Evolutionary conservation across 2,113 vertebrate genomes (phyloP).

Genomic region (Paramisgurnus dabryanus): DNA sequence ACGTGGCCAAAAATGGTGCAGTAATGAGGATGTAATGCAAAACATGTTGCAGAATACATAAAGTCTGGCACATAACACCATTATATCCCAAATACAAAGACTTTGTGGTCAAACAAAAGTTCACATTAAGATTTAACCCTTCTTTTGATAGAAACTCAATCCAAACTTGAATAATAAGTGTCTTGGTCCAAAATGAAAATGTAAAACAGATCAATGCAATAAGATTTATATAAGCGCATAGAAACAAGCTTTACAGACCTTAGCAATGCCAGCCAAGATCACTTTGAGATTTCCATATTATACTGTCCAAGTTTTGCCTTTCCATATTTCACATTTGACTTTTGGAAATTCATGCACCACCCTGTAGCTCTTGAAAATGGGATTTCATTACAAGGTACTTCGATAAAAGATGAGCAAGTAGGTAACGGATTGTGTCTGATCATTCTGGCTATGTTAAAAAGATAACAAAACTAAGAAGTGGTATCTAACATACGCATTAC

Average conservation of each 20-base stretch:
- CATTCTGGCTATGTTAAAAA: not conserved
- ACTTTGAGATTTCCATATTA: not conserved
- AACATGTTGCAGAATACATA: constrained; percentile 13
- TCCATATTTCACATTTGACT: not conserved
- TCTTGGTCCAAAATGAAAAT: constrained; percentile 3
- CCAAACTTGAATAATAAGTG: not conserved
- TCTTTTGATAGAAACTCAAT: not conserved
- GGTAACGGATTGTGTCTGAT: not conserved
- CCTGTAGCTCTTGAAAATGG: not conserved
- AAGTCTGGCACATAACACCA: constrained; percentile 28
- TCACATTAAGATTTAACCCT: constrained; percentile 13
- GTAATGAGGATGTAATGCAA: not conserved
- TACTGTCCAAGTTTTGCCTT: not conserved
- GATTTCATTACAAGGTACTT: no score
- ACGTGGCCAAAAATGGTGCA: not conserved
- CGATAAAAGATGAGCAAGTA: no score
- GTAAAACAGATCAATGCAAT: not conserved
- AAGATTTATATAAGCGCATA: not conserved
- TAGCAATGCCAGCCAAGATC: not conserved
- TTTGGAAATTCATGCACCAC: not conserved
- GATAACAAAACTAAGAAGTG: not conserved
- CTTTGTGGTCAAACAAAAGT: constrained; percentile 1
- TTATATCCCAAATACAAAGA: not conserved
- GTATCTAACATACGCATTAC: not conserved
- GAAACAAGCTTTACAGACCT: not conserved